Evolutionary conservation across 2,888 invertebrate species (phyloP).

Genomic region (Hemithea aestivaria): DNA sequence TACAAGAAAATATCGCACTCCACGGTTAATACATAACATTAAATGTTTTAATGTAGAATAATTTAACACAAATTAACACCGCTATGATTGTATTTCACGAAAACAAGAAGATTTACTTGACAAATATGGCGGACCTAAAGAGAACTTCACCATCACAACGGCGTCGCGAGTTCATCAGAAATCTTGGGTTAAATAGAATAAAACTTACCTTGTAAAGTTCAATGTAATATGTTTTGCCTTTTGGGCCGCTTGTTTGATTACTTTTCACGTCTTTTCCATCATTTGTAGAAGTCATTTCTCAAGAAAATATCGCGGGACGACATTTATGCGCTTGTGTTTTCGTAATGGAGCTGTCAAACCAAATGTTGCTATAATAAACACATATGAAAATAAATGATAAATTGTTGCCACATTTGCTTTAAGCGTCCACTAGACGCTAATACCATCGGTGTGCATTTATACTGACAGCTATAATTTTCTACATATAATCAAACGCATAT

Average conservation of each 20-base stretch:
- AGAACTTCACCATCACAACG: slow-evolving; percentile 65
- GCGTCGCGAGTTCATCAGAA: slow-evolving; percentile 52
- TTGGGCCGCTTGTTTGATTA: slow-evolving; percentile 67
- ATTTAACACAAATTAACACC: slow-evolving; percentile 23
- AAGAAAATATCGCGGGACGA: slow-evolving; percentile 78
- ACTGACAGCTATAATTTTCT: too few relatives aligned
- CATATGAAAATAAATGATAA: too few relatives aligned
- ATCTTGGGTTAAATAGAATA: slow-evolving; percentile 42
- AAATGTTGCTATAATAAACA: slow-evolving; percentile 44
- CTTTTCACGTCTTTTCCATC: slow-evolving; percentile 77
- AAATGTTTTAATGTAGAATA: background rate
- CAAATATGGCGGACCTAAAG: slow-evolving; percentile 76
- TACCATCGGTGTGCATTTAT: too few relatives aligned
- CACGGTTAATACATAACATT: background rate
- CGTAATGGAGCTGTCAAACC: slow-evolving; percentile 74
- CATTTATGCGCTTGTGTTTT: slow-evolving; percentile 80
- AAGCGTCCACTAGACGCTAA: too few relatives aligned
- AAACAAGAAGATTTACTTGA: slow-evolving; percentile 67
- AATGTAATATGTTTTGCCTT: slow-evolving; percentile 73
- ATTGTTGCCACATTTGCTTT: too few relatives aligned
- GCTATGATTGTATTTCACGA: slow-evolving; percentile 48
- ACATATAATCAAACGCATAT: too few relatives aligned
- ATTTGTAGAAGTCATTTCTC: slow-evolving; percentile 80
- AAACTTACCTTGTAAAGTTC: slow-evolving; percentile 74
- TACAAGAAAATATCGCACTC: background rate